phyloP scores from a whole-genome alignment of 2,888 invertebrate genomes.

The Acholoe squamosa region DNA sequence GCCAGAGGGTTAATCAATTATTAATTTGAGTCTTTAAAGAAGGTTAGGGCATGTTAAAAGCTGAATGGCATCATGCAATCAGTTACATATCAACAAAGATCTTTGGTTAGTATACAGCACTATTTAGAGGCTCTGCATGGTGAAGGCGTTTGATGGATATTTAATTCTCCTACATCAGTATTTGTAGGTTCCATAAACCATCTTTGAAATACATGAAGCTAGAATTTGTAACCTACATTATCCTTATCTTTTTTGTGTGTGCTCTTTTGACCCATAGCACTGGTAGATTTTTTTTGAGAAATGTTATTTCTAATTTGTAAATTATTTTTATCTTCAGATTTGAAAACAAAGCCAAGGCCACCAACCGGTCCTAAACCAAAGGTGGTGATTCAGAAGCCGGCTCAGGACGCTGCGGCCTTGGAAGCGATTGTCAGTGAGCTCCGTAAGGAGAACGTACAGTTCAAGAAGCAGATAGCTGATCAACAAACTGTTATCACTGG shows the following conservation, averaged over 20 bases:
- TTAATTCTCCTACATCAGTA: no score
- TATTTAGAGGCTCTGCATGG: no score
- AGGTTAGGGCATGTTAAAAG: neutral
- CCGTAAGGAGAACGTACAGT: conserved; percentile 78
- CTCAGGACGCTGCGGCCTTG: conserved; percentile 78
- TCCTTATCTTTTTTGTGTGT: no score
- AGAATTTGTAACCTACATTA: no score
- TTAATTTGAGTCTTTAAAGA: neutral
- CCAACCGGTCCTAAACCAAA: conserved; percentile 77
- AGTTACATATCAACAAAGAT: no score
- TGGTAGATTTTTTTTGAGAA: no score
- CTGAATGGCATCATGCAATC: neutral
- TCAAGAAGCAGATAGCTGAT: conserved; percentile 77
- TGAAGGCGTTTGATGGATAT: no score
- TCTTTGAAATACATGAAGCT: no score
- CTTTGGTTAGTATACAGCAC: no score
- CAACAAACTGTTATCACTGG: conserved; percentile 81
- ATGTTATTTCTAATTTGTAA: no score
- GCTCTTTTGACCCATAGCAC: no score
- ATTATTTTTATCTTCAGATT: conserved; percentile 68
- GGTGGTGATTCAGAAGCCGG: conserved; percentile 79
- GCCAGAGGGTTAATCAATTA: neutral
- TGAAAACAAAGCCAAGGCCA: conserved; percentile 74
- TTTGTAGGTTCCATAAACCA: no score
- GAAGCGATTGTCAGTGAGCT: conserved; percentile 78